Evolutionary conservation across 1,140 invertebrate genomes (phyloP).

Genomic region (Lerema accius): DNA sequence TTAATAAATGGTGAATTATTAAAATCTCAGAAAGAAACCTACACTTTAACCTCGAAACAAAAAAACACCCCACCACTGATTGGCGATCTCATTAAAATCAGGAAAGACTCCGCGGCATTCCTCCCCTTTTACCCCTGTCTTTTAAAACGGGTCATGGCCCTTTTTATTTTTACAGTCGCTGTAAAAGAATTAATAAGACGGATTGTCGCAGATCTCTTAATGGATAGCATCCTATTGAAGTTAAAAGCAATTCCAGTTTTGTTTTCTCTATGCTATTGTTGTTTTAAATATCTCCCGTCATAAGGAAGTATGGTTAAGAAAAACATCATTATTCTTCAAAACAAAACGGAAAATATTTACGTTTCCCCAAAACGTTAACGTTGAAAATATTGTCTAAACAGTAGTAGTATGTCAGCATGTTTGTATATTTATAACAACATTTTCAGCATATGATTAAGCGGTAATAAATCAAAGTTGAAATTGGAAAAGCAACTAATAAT

Average conservation of each 20-base stretch:
- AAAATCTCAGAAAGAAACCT: conserved; percentile 28
- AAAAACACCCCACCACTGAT: conserved; percentile 54
- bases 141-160: conserved; percentile 35
- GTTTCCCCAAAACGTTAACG: neutral
- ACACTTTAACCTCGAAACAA: conserved; percentile 36
- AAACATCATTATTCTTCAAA: neutral
- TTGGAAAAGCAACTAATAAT: neutral
- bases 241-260: conserved; percentile 21
- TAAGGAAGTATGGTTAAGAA: neutral
- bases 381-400: neutral
- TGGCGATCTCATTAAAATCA: conserved; percentile 76
- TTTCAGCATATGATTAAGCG: neutral
- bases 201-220: conserved; percentile 29
- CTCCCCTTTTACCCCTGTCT: conserved; percentile 46
- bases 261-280: conserved; percentile 1
- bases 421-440: neutral
- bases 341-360: neutral
- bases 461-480: neutral
- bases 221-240: conserved; percentile 31
- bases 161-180: conserved; percentile 37
- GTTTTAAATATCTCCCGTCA: neutral
- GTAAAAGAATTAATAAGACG: conserved; percentile 35
- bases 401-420: neutral
- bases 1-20: conserved; percentile 7
- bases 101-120: conserved; percentile 59